Percentiles rank a stretch among this genome's conserved stretches.
Evolutionary conservation across 2,113 vertebrate genomes (phyloP).

Genomic region (Ceyx margarethae): DNA sequence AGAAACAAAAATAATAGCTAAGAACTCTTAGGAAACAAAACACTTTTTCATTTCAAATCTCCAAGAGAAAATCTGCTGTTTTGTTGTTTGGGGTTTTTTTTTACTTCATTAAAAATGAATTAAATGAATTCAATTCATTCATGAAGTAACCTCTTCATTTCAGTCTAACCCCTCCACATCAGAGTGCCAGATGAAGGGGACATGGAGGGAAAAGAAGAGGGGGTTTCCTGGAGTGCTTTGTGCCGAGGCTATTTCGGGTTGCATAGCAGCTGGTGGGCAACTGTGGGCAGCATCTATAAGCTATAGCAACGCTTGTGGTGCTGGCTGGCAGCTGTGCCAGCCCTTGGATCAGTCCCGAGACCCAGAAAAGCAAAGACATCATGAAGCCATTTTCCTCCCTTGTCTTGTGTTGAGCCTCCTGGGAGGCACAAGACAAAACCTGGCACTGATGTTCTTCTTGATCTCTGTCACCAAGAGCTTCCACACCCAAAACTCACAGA

Average conservation of each 20-base stretch:
- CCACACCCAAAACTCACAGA: not conserved
- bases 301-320: conserved; percentile 51
- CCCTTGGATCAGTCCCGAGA: not conserved
- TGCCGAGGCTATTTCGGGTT: conserved; percentile 34
- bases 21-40: not conserved
- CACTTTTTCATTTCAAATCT: not conserved
- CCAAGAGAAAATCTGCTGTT: not conserved
- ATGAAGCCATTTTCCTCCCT: not conserved
- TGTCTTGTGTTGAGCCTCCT: not conserved
- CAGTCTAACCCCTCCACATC: not conserved
- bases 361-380: not conserved
- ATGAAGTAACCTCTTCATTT: conserved; percentile 17
- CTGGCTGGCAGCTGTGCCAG: not conserved
- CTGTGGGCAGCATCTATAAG: conserved; percentile 7
- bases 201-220: not conserved
- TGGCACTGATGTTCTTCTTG: not conserved
- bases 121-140: not conserved
- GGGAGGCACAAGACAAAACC: conserved; percentile 11
- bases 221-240: conserved; percentile 55
- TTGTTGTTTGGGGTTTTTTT: too few species aligned
- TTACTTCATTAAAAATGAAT: not conserved
- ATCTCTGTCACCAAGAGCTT: not conserved
- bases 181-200: not conserved
- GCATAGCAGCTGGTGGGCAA: conserved; percentile 59
- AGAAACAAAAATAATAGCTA: not conserved